Percentiles rank a stretch among this genome's conserved stretches.
phyloP scores from a whole-genome alignment of 1,140 invertebrate genomes.

The Spodoptera litura region DNA sequence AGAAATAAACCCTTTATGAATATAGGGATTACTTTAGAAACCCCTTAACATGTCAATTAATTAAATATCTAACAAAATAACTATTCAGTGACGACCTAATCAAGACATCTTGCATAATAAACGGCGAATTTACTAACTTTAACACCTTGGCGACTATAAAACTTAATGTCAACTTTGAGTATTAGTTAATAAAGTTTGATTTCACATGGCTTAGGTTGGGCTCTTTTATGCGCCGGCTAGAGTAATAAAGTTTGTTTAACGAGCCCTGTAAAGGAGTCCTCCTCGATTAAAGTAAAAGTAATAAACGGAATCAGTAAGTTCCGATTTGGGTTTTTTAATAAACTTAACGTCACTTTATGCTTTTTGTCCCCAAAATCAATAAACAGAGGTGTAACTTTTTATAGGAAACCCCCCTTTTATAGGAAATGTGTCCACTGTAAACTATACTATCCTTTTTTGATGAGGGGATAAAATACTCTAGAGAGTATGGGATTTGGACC shows the following conservation, averaged over 20 bases:
- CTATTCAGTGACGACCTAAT: conserved; percentile 57
- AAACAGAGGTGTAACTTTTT: no score
- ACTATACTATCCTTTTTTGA: no score
- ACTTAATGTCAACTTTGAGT: conserved; percentile 46
- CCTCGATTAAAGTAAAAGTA: conserved; percentile 61
- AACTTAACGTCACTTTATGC: no score
- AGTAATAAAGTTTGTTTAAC: conserved; percentile 57
- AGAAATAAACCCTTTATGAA: conserved; percentile 23
- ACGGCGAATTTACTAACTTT: conserved; percentile 52
- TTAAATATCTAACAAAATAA: conserved; percentile 55
- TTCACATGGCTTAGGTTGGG: conserved; percentile 31
- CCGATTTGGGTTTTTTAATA: conserved; percentile 47
- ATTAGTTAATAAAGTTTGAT: conserved; percentile 24
- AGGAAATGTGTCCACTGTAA: no score
- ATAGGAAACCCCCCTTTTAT: no score
- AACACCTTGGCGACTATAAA: conserved; percentile 43
- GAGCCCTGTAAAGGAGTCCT: conserved; percentile 58
- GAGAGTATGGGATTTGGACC: no score
- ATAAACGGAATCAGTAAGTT: conserved; percentile 56
- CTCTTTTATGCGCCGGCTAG: conserved; percentile 56
- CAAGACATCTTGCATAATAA: conserved; percentile 56
- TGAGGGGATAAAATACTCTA: no score
- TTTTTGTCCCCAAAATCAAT: no score
- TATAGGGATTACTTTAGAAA: not conserved
- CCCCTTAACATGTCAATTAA: conserved; percentile 44